phyloP scores from a whole-genome alignment of 2,888 invertebrate species.

The Marronus borbonicus region DNA sequence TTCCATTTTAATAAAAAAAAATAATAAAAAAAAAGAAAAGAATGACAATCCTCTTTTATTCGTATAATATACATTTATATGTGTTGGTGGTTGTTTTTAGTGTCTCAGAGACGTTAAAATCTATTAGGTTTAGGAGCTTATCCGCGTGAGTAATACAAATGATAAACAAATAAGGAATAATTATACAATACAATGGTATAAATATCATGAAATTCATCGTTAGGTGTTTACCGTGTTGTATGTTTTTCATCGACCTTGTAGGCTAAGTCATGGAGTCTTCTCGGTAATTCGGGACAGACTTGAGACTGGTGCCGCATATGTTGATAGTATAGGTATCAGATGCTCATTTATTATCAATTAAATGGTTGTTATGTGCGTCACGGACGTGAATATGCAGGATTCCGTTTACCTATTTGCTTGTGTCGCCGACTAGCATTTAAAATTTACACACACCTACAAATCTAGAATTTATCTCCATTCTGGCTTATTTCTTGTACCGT shows the following conservation, averaged over 20 bases:
- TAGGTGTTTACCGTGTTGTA: slow-evolving; percentile 65
- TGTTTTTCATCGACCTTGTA: slow-evolving; percentile 62
- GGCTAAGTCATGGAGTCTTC: slow-evolving; percentile 54
- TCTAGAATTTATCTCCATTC: too few species aligned
- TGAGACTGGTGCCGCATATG: slow-evolving; percentile 65
- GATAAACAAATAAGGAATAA: slow-evolving; percentile 51
- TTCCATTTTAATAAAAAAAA: slow-evolving; percentile 59
- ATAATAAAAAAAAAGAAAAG: slow-evolving; percentile 52
- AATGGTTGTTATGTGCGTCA: slow-evolving; percentile 68
- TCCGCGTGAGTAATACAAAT: slow-evolving; percentile 58
- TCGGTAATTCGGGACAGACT: slow-evolving; percentile 58
- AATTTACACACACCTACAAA: not conserved
- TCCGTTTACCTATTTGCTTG: slow-evolving; percentile 37
- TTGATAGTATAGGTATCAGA: slow-evolving; percentile 67
- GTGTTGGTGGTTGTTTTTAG: slow-evolving; percentile 66
- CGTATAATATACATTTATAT: slow-evolving; percentile 61
- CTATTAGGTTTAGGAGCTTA: slow-evolving; percentile 63
- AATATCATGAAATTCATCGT: slow-evolving; percentile 58
- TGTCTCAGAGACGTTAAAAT: slow-evolving; percentile 66
- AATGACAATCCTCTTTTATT: slow-evolving; percentile 69
- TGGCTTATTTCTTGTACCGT: too few species aligned
- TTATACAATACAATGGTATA: slow-evolving; percentile 53
- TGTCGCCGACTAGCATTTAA: slow-evolving; percentile 20
- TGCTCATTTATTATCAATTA: slow-evolving; percentile 69
- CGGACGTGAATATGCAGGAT: slow-evolving; percentile 63